Evolutionary conservation across 2,797 vertebrate species (phyloP).

Genomic region (Macrochelys suwanniensis): DNA sequence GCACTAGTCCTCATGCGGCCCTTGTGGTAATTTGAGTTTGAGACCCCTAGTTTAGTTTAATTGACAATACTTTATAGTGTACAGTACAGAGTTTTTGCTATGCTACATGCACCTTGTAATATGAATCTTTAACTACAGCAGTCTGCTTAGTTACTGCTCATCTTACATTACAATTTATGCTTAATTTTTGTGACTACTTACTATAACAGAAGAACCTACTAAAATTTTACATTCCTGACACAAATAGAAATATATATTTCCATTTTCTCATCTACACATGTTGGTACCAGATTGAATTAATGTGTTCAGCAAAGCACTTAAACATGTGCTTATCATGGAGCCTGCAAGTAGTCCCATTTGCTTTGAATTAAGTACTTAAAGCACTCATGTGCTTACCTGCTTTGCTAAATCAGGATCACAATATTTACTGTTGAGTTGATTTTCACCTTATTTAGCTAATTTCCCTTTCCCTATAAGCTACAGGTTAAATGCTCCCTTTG

Average conservation of each 20-base stretch:
- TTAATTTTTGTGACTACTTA: conserved; percentile 65
- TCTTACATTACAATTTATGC: conserved; percentile 18
- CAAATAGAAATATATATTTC: conserved; percentile 18
- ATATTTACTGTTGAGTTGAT: background rate
- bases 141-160: conserved; percentile 57
- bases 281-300: conserved; percentile 35
- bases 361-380: background rate
- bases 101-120: conserved; percentile 10
- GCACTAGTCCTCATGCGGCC: no score
- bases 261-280: conserved; percentile 38
- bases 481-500: background rate
- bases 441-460: background rate
- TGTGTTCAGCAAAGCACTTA: conserved; percentile 16
- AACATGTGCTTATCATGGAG: background rate
- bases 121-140: conserved; percentile 65
- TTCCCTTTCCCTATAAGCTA: background rate
- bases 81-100: background rate
- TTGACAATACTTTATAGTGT: conserved; percentile 76
- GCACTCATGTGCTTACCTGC: background rate
- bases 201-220: conserved; percentile 58
- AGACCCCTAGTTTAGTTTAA: background rate
- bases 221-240: conserved; percentile 44
- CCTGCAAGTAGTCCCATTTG: background rate
- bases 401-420: background rate
- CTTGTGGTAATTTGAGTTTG: no score